Evolutionary conservation across 2,888 invertebrate genomes (phyloP), one percentile per base, ranked within the genome.

Genomic region (Arrhopalites spinosus): DNA sequence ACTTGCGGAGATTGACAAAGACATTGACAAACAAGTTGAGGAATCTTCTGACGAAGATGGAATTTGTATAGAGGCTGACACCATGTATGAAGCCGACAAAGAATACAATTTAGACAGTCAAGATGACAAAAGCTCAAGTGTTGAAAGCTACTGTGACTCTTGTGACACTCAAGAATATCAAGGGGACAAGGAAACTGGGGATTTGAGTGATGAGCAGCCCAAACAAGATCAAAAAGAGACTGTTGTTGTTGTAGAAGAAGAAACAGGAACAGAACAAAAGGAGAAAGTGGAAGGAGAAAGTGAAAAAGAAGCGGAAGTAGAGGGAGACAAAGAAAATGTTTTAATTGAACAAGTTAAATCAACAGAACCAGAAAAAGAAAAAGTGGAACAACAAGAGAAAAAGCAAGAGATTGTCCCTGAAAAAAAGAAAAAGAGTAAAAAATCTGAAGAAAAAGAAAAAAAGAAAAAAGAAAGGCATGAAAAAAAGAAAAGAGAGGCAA

Each of bases 1-100:
- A 20, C 66, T 67, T 17, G 29, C n/a, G 17, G 64, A 25, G 7
- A 7, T 1, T 11, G 20, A 36, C 2, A 36, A 17, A 53, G 53
- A 29, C 11, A 43, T 25, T n/a, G 47, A 63, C 8, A 63, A 73
- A 3, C 67, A 74, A 20, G 74, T 67, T 56, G 50, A 25, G 13
- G 47, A 66, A 20, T 27, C 47, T 17, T 50, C 25, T 2, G 63
- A 50, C n/a, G 74, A 74, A 1, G 67, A 74, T 43, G 74, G 67
- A 2, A 15, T 56, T 17, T 74, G 56, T 30, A 17, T 15, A 0
- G 74, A 74, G 25, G 70, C 70, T 2, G 74, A 74, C 27, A 56
- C 67, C 17, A 36, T 66, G 36, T 74, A 74, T 43, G 74, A 74
- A 36, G 74, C 23, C 2, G 74, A 74, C 27, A 66, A 66, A 27